Base-by-base conservation (phyloP, 2,113 vertebrate genomes). In the Pimephales promelas region DNA sequence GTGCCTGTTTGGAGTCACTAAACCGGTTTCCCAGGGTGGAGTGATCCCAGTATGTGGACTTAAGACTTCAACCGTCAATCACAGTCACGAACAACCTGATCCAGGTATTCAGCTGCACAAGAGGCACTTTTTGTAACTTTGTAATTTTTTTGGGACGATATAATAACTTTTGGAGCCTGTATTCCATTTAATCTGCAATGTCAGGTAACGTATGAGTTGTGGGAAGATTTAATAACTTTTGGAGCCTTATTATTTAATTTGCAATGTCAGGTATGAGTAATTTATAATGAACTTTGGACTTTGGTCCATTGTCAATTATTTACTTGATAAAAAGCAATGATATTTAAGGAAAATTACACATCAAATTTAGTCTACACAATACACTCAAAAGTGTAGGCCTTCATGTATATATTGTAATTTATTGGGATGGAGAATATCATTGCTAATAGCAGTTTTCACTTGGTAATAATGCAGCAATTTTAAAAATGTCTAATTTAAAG, bases 21-120 rank as follows among this genome's bases (percentile, higher is more conserved):
- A 79, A 72, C 64, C 66, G 1, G 64, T 47, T 59, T 81, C 5
- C 8, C 26, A 22, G 13, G 24, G 34, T 9, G 36, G 43, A 47
- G 13, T 75, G 26, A 54, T 66, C 9, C 66, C 52, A 59, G 36
- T 26, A 11, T 64, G 79, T 56, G 72, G 61, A 76, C 4, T 77
- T n/a, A 85, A 56, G 61, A 70, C 79, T 11, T 70, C 84, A 26
- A 16, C 36, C 28, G 47, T 76, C n/a, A 56, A 54, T 34, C 47
- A 81, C 79, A 70, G 64, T 40, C 45, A 52, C 18, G 20, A 18
- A 68, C 43, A 49, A 31, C 66, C 84, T 62, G 54, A 43, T 24
- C 20, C 70, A 40, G 84, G 84, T 57, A 40, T 40, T 81, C 14
- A 81, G 61, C 40, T 22, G 4, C 77, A 57, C 14, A 57, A 18